Evolutionary conservation across 2,113 vertebrate genomes (phyloP).

Genomic region (Leptobrachium ailaonicum): DNA sequence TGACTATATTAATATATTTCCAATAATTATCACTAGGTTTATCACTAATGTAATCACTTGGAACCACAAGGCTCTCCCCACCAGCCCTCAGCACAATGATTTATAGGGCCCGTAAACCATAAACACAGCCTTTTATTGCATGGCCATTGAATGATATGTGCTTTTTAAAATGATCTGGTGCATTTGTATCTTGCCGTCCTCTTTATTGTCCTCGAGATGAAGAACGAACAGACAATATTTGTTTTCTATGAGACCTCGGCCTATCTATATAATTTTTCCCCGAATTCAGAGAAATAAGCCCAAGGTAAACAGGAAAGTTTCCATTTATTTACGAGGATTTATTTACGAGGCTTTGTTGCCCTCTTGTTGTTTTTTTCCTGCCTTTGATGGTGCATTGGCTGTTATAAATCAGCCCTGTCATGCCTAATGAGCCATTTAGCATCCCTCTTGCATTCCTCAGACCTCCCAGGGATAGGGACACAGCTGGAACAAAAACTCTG

Average conservation of each 20-base stretch:
- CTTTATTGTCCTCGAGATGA: constrained; percentile 1
- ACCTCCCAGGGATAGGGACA: constrained; percentile 15
- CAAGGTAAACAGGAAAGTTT: constrained; percentile 6
- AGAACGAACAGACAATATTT: neutral
- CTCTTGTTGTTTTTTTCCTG: neutral
- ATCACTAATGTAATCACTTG: too few species aligned
- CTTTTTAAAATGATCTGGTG: too few species aligned
- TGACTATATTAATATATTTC: too few species aligned
- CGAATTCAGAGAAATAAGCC: neutral
- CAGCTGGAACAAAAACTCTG: neutral
- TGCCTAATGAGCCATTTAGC: constrained; percentile 48
- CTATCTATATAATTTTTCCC: neutral
- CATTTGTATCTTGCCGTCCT: too few species aligned
- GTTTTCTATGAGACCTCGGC: neutral
- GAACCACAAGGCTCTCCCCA: too few species aligned
- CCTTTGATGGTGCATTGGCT: constrained; percentile 23
- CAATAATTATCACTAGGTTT: too few species aligned
- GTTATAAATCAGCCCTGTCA: constrained; percentile 45
- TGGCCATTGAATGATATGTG: too few species aligned
- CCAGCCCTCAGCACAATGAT: too few species aligned
- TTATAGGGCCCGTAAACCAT: too few species aligned
- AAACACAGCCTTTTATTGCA: too few species aligned
- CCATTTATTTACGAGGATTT: constrained; percentile 2
- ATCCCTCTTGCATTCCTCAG: constrained; percentile 45
- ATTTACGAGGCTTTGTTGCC: constrained; percentile 33